phyloP scores from a whole-genome alignment of 1,140 invertebrate genomes.

The Trichomalopsis sarcophagae region DNA sequence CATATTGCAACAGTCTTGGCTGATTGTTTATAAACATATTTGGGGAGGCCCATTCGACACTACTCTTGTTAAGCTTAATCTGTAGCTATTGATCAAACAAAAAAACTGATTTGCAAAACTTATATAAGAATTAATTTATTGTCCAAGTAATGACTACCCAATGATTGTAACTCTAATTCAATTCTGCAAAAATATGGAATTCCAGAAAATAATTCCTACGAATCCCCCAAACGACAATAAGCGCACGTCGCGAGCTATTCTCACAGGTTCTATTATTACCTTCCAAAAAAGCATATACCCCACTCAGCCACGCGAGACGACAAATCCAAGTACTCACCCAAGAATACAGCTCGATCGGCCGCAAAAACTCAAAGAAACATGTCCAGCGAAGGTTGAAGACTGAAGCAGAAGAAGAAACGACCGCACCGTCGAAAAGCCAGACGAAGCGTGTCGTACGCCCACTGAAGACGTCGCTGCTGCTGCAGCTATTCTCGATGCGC shows the following conservation, averaged over 20 bases:
- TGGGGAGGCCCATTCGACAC: background rate
- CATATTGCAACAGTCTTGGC: background rate
- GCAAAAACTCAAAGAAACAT: background rate
- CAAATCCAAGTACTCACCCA: background rate
- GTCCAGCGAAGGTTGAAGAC: background rate
- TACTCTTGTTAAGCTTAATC: background rate
- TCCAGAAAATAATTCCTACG: background rate
- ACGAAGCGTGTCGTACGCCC: constrained; percentile 16
- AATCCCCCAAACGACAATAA: background rate
- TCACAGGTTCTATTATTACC: background rate
- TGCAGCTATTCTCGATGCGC: background rate
- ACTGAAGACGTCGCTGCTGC: constrained; percentile 14
- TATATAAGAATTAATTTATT: too few species aligned
- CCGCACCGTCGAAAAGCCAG: background rate
- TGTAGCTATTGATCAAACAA: too few species aligned
- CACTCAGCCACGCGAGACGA: background rate
- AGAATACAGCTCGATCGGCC: background rate
- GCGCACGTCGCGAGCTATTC: background rate
- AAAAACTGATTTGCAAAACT: too few species aligned
- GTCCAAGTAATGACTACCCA: too few species aligned
- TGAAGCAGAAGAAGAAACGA: background rate
- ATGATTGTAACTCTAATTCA: too few species aligned
- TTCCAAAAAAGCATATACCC: background rate
- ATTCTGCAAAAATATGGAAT: background rate
- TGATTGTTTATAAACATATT: background rate